These are phyloP conservation scores for Diachrysia chrysitis DNA, from an alignment of 2,888 invertebrate genomes.

Conservation along the genomic window DNA sequence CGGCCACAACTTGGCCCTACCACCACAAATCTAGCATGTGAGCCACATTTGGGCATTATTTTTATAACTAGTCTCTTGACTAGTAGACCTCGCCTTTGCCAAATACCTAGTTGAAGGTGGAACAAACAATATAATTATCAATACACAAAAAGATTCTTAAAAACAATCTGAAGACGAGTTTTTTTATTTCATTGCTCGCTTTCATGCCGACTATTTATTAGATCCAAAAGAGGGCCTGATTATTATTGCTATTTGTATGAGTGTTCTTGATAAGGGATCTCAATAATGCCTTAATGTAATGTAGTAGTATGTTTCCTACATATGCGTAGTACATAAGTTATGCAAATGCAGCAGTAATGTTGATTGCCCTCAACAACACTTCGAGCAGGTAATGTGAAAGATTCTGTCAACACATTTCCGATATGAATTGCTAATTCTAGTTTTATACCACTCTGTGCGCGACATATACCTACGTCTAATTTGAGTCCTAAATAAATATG, in stretches of 20 bases:
- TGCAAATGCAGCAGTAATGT: background rate
- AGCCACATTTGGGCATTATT: background rate
- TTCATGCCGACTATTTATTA: too few species aligned
- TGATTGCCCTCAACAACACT: background rate
- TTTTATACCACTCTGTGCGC: background rate
- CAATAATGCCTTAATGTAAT: background rate
- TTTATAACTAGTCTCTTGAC: background rate
- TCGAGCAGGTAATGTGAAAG: background rate
- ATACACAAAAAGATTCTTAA: too few species aligned
- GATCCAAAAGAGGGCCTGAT: background rate
- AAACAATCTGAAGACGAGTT: too few species aligned
- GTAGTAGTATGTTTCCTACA: constrained; percentile 4
- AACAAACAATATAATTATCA: background rate
- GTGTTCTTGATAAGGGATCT: background rate
- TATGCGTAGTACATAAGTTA: too few species aligned
- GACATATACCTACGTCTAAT: too few species aligned
- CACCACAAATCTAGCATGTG: too few species aligned
- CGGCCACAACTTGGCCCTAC: background rate
- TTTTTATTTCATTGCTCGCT: too few species aligned
- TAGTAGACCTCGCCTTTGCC: background rate
- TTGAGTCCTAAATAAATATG: too few species aligned
- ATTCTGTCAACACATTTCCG: background rate
- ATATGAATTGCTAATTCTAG: background rate
- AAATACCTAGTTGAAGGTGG: background rate
- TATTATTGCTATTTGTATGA: background rate